Evolutionary conservation across 1,140 invertebrate species (phyloP).

Genomic region (Tetragonula clypearis): DNA sequence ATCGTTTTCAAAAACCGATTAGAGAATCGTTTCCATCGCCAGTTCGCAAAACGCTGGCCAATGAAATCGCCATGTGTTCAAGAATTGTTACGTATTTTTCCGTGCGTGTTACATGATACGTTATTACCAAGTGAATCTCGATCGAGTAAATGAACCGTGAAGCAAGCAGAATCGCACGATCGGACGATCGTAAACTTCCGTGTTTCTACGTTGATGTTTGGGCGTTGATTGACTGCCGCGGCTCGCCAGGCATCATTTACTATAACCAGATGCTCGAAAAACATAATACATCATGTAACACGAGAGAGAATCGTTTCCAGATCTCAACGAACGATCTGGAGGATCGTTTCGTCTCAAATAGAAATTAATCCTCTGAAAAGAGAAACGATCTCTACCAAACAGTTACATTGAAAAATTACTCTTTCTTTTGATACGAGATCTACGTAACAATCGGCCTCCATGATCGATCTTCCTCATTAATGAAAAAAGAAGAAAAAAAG

Average conservation of each 20-base stretch:
- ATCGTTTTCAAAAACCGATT: not conserved
- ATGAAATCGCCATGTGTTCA: not conserved
- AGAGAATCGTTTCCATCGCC: not conserved
- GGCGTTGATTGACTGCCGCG: not conserved
- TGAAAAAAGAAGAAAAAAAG: too few species aligned
- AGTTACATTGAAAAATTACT: too few species aligned
- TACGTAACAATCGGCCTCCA: not conserved
- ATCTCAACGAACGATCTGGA: too few species aligned
- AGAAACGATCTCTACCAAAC: not conserved
- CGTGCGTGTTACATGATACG: not conserved
- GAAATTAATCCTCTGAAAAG: not conserved
- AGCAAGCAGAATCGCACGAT: not conserved
- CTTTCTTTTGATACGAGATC: not conserved
- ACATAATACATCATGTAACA: not conserved
- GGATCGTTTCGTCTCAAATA: too few species aligned
- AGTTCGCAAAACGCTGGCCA: not conserved
- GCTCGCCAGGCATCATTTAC: not conserved
- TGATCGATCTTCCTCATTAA: too few species aligned
- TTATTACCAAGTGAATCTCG: not conserved
- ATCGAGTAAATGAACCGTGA: not conserved
- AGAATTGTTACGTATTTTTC: not conserved
- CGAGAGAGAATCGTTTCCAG: not conserved
- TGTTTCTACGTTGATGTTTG: not conserved
- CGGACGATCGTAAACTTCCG: conserved; percentile 6
- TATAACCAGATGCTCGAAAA: not conserved